Base-by-base conservation (phyloP, 2,888 invertebrate species). In the Pheosia gnoma region DNA sequence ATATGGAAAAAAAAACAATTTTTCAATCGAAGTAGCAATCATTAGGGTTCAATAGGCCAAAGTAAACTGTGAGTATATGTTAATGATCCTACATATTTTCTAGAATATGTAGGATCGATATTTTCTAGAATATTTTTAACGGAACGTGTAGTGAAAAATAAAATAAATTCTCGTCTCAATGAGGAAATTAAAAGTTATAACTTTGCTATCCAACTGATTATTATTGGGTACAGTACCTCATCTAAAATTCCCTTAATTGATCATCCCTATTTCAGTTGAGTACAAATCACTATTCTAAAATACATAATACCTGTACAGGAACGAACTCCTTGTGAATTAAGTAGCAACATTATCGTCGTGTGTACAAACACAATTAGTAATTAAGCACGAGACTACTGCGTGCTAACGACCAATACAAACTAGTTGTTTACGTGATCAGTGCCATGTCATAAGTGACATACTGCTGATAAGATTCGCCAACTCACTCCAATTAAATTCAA, bases 391-490 rank as follows among this genome's bases (percentile, higher is more conserved):
- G 81, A 78, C 77, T 76, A 76, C 63, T 59, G 63, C 75, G 76
- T 83, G 78, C 77, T 80, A 82, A 82, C 83, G 75, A 79, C 78
- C 77, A 77, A 78, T 68, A 80, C 80, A 81, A 82, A 82, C 81
- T 81, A 79, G 73, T 76, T 85, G 83, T 86, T 85, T 84, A 83
- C 84, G 79, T 84, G 82, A 84, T 84, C 80, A 81, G 77, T 74
- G 69, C 69, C 64, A 64, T 73, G 63, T 64, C 59, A 58, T 60
- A 4, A 51, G 72, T 47, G 63, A 72, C 74, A 75, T 67, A 84
- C 72, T 41, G 74, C 11, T 49, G 3, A 5, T 3, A 10, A 60
- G 51, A 57, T 59, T 51, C 43, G 51, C 13, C 8, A 66, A 58
- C 65, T 49, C 6, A 37, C 25, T 38, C 41, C 39, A 5, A 53